phyloP scores from a whole-genome alignment of 2,797 vertebrate species.

The Chrysocyon brachyurus region DNA sequence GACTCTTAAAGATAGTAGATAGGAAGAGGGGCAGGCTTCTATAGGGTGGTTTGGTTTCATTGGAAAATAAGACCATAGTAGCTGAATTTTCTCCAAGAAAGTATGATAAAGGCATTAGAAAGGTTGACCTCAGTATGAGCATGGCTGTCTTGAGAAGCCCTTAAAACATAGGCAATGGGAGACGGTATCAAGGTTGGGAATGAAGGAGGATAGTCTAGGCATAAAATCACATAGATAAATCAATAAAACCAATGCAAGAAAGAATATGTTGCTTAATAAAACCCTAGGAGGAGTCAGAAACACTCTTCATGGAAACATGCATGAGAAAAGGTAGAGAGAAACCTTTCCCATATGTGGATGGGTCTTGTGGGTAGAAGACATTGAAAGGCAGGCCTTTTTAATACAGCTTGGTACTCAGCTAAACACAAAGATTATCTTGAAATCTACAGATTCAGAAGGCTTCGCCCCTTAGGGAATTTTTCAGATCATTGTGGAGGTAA shows the following conservation, averaged over 20 bases:
- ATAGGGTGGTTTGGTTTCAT: not conserved
- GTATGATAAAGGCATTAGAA: not conserved
- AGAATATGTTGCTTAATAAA: not conserved
- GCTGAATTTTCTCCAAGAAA: conserved; percentile 1
- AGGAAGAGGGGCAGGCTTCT: not conserved
- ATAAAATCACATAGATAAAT: not conserved
- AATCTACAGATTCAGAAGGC: not conserved
- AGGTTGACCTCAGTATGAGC: not conserved
- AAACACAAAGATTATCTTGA: not conserved
- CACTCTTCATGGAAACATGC: not conserved
- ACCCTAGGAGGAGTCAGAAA: not conserved
- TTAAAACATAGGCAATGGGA: not conserved
- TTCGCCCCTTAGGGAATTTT: not conserved
- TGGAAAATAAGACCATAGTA: not conserved
- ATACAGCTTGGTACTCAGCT: not conserved
- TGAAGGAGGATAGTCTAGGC: not conserved
- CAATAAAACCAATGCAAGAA: not conserved
- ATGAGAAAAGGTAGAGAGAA: not conserved
- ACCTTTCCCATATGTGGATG: not conserved
- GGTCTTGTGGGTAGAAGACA: not conserved
- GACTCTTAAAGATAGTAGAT: not conserved
- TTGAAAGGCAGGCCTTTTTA: not conserved
- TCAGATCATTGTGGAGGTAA: not conserved
- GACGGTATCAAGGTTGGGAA: not conserved
- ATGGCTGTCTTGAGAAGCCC: not conserved